These are phyloP conservation scores for Ferdinandea cuprea DNA, from an alignment of 2,888 invertebrate genomes.

Conservation along the genomic window DNA sequence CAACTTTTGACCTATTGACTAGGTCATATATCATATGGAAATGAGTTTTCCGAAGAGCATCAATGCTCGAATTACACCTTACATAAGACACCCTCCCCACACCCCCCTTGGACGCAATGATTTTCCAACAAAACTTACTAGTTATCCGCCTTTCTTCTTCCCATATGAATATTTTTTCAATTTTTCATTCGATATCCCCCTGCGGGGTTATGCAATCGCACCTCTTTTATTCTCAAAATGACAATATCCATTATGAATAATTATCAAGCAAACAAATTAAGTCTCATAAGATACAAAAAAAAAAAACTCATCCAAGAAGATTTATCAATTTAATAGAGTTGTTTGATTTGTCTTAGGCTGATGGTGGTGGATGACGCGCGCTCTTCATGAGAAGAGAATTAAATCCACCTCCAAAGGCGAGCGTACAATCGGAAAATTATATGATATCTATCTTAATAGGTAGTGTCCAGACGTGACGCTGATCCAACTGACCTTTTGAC, in stretches of 20 bases:
- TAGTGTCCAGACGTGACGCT: constrained; percentile 38
- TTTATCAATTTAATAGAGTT: constrained; percentile 67
- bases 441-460: constrained; percentile 48
- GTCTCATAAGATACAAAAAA: constrained; percentile 6
- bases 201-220: constrained; percentile 28
- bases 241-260: constrained; percentile 53
- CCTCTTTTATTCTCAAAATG: constrained; percentile 18
- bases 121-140: constrained; percentile 26
- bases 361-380: neutral
- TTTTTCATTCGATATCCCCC: neutral
- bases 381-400: constrained; percentile 42
- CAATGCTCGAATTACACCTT: constrained; percentile 34
- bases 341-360: no score
- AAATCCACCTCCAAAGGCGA: constrained; percentile 26
- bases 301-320: constrained; percentile 20
- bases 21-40: constrained; percentile 25
- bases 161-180: neutral
- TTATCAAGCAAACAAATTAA: constrained; percentile 38
- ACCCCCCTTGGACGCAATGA: neutral
- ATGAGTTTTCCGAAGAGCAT: neutral
- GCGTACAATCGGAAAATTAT: constrained; percentile 31
- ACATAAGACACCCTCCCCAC: neutral
- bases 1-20: constrained; percentile 34
- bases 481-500: constrained; percentile 62
- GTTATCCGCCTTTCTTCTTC: constrained; percentile 7